A percentile compares a stretch with the other conserved stretches of the same genome.
Conservation (phyloP, 2,113 vertebrate species). For the Spizaetus ornatus region DNA sequence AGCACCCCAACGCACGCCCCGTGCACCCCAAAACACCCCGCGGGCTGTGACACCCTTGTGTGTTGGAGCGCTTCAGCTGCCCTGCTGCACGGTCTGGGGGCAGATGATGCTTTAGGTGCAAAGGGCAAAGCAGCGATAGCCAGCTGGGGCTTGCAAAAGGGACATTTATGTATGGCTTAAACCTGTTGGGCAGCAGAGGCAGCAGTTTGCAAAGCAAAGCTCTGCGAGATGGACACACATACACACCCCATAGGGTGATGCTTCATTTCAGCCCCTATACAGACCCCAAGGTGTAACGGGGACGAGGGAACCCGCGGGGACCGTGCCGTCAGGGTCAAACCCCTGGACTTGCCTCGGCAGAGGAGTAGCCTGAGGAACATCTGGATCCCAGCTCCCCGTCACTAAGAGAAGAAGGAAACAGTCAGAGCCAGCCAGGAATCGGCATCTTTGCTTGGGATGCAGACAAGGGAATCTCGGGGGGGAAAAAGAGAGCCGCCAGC, state of each 20-base stretch:
- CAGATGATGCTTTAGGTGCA: background rate
- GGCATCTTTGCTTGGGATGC: background rate
- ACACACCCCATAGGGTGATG: background rate
- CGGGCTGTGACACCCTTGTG: background rate
- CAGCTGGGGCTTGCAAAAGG: background rate
- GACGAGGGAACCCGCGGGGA: rapidly evolving
- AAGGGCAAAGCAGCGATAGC: background rate
- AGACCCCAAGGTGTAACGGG: rapidly evolving
- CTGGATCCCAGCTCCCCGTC: conserved; percentile 90
- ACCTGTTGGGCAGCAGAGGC: background rate
- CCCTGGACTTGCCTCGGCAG: conserved; percentile 87
- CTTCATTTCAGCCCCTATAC: background rate
- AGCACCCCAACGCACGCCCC: background rate
- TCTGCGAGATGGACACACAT: rapidly evolving
- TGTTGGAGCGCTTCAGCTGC: background rate
- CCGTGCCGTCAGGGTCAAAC: rapidly evolving
- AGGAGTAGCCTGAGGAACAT: conserved; percentile 97
- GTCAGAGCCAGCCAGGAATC: background rate
- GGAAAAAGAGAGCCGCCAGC: background rate
- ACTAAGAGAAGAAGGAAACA: conserved; percentile 70
- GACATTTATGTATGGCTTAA: background rate
- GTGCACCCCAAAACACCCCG: background rate
- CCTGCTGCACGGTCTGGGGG: background rate
- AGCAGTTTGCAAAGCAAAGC: background rate
- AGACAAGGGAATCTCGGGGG: background rate